These are phyloP conservation scores for Riptortus pedestris DNA, from an alignment of 1,140 invertebrate species.

Conservation along the genomic window DNA sequence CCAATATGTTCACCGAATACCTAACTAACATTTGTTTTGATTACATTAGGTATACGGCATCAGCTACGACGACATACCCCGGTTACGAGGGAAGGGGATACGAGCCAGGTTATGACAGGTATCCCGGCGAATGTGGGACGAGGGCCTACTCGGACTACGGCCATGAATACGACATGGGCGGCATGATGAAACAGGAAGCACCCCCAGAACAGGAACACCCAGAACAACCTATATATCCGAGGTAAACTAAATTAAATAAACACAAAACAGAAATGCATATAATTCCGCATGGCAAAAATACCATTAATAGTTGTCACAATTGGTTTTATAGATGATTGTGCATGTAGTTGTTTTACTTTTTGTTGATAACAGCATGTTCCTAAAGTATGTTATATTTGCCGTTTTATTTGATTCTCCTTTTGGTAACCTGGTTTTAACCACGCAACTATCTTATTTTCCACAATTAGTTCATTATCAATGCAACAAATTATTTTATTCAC, in stretches of 20 bases:
- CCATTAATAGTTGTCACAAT: too few species aligned
- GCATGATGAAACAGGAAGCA: conserved; percentile 38
- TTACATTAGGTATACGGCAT: not conserved
- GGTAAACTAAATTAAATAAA: conserved; percentile 43
- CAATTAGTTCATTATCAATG: too few species aligned
- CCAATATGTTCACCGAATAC: too few species aligned
- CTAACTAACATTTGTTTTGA: not conserved
- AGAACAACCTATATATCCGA: conserved; percentile 56
- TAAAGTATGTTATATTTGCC: too few species aligned
- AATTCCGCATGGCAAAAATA: not conserved
- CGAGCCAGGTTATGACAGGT: conserved; percentile 45
- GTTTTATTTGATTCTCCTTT: too few species aligned
- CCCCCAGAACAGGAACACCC: conserved; percentile 43
- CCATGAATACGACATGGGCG: conserved; percentile 28
- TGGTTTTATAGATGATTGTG: too few species aligned
- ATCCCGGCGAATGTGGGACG: conserved; percentile 25
- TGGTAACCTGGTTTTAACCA: too few species aligned
- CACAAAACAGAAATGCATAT: too few species aligned
- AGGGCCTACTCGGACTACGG: conserved; percentile 31
- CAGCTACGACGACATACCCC: conserved; percentile 30
- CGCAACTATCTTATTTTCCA: too few species aligned
- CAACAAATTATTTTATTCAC: too few species aligned
- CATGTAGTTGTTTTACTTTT: too few species aligned
- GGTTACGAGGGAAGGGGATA: conserved; percentile 54
- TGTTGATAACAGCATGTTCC: too few species aligned